phyloP scores from a whole-genome alignment of 2,113 vertebrate species.

The Megaceryle torquata region DNA sequence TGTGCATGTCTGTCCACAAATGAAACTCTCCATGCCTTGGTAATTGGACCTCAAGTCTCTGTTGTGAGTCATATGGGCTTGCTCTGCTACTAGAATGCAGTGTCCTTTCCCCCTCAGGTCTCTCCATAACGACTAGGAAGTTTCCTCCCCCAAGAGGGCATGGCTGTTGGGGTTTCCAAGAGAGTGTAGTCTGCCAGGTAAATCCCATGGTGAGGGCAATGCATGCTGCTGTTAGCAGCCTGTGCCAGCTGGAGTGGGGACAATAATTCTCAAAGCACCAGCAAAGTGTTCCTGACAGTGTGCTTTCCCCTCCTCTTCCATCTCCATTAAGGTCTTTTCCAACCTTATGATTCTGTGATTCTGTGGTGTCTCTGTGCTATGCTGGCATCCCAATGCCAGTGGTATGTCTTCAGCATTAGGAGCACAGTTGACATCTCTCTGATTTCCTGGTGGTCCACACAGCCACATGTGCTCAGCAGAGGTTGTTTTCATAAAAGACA shows the following conservation, averaged over 20 bases:
- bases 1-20: not conserved
- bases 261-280: not conserved
- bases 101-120: not conserved
- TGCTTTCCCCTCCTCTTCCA: not conserved
- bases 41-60: not conserved
- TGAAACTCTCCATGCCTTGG: not conserved
- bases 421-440: not conserved
- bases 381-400: not conserved
- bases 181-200: not conserved
- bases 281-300: not conserved
- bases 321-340: no score
- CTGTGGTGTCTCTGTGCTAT: not conserved
- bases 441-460: not conserved
- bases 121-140: not conserved
- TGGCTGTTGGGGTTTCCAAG: not conserved
- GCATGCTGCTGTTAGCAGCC: not conserved
- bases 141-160: not conserved
- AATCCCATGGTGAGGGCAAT: not conserved
- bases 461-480: not conserved
- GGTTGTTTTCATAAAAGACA: not conserved
- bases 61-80: not conserved
- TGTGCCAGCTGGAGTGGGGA: not conserved
- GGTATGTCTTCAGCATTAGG: not conserved
- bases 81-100: not conserved
- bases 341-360: no score